Percentiles rank a stretch among this genome's conserved stretches.
phyloP scores from a whole-genome alignment of 2,113 vertebrate species.

The Helogale parvula region DNA sequence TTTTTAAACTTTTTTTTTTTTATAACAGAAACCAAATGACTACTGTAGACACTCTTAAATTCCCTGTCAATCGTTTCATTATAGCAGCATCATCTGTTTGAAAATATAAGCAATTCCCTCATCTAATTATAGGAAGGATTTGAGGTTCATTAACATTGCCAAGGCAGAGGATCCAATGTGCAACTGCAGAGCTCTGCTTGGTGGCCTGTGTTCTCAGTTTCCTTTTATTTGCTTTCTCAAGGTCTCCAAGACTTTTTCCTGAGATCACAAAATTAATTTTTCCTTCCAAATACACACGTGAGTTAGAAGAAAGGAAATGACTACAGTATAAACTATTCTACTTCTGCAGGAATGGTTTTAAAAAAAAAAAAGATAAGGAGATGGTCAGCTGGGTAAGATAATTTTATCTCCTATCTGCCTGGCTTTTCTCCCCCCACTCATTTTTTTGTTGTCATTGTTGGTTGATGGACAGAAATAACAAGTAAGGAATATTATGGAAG shows the following conservation, averaged over 20 bases:
- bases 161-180: constrained; percentile 95
- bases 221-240: constrained; percentile 89
- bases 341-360: constrained; percentile 78
- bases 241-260: constrained; percentile 89
- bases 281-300: constrained; percentile 86
- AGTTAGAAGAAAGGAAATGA: constrained; percentile 93
- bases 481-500: not conserved
- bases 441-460: not conserved
- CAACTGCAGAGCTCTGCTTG: constrained; percentile 91
- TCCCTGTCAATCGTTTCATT: constrained; percentile 96
- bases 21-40: constrained; percentile 87
- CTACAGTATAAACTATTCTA: constrained; percentile 89
- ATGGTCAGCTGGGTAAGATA: constrained; percentile 87
- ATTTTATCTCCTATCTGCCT: constrained; percentile 88
- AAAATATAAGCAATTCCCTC: constrained; percentile 99
- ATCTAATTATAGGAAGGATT: constrained; percentile 99
- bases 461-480: not conserved
- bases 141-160: constrained; percentile 99
- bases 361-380: constrained; percentile 68
- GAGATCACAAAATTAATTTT: constrained; percentile 90
- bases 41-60: constrained; percentile 92
- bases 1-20: constrained; percentile 83
- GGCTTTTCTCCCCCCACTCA: constrained; percentile 47
- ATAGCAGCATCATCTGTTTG: constrained; percentile 99
- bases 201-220: constrained; percentile 91